Percentiles rank a stretch among this genome's conserved stretches.
phyloP scores from a whole-genome alignment of 2,113 vertebrate genomes.

The Seriola dumerili region DNA sequence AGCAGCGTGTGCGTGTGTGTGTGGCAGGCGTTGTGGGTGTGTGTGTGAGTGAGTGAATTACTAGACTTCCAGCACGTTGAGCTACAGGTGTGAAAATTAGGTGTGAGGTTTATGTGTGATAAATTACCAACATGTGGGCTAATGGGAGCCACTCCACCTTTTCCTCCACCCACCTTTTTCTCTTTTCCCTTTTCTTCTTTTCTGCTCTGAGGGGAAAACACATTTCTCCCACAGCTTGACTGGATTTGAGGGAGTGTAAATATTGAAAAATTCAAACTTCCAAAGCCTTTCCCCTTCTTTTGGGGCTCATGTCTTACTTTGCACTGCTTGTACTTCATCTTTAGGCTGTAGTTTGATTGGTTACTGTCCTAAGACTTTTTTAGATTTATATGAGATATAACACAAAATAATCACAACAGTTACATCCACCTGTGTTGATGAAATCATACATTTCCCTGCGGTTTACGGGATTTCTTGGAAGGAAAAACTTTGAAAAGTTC shows the following conservation, averaged over 20 bases:
- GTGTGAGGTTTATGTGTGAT: constrained; percentile 89
- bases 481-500: not conserved
- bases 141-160: constrained; percentile 78
- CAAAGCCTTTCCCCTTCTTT: constrained; percentile 30
- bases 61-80: constrained; percentile 73
- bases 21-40: constrained; percentile 35
- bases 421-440: not conserved
- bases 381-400: not conserved
- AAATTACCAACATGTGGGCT: constrained; percentile 87
- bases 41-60: constrained; percentile 72
- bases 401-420: not conserved
- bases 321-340: constrained; percentile 1
- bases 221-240: constrained; percentile 72
- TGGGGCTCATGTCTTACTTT: constrained; percentile 33
- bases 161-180: constrained; percentile 48
- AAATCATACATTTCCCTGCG: not conserved
- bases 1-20: constrained; percentile 43
- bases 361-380: constrained; percentile 1
- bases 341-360: constrained; percentile 16
- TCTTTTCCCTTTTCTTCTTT: constrained; percentile 47
- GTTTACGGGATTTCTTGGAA: not conserved
- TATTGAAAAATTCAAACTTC: constrained; percentile 62
- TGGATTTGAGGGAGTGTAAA: constrained; percentile 70
- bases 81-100: constrained; percentile 88
- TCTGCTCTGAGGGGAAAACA: constrained; percentile 58